phyloP scores from a whole-genome alignment of 2,797 vertebrate species.

The Chelidonichthys spinosus region DNA sequence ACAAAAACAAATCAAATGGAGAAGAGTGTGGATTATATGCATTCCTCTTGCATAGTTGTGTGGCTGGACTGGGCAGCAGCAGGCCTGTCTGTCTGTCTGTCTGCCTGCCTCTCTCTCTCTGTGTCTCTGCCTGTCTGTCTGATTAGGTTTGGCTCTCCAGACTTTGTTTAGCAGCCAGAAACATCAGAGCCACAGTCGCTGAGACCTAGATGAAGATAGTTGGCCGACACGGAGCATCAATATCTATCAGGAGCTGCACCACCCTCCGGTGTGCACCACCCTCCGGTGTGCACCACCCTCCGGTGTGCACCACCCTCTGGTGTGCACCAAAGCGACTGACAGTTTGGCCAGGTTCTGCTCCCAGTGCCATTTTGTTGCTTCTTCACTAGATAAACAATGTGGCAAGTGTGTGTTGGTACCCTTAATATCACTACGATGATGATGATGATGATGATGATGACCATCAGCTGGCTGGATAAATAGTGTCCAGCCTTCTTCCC shows the following conservation, averaged over 20 bases:
- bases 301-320: neutral
- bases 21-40: slow-evolving; percentile 77
- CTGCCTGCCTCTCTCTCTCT: slow-evolving; percentile 74
- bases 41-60: slow-evolving; percentile 89
- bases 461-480: slow-evolving; percentile 34
- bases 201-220: slow-evolving; percentile 59
- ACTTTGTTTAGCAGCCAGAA: slow-evolving; percentile 72
- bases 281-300: neutral
- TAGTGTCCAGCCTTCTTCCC: slow-evolving; percentile 34
- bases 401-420: neutral
- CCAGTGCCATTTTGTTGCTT: slow-evolving; percentile 36
- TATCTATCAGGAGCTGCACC: slow-evolving; percentile 34
- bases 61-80: slow-evolving; percentile 77
- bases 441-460: slow-evolving; percentile 1
- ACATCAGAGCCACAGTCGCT: slow-evolving; percentile 57
- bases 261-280: neutral
- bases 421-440: slow-evolving; percentile 1
- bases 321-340: slow-evolving; percentile 16
- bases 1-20: slow-evolving; percentile 29
- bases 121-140: slow-evolving; percentile 74
- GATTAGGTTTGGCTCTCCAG: slow-evolving; percentile 68
- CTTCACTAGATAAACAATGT: slow-evolving; percentile 30
- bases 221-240: slow-evolving; percentile 55
- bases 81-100: slow-evolving; percentile 73
- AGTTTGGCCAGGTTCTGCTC: slow-evolving; percentile 38